These are phyloP conservation scores for Limonius californicus DNA, from an alignment of 1,140 invertebrate genomes.

Conservation along the genomic window DNA sequence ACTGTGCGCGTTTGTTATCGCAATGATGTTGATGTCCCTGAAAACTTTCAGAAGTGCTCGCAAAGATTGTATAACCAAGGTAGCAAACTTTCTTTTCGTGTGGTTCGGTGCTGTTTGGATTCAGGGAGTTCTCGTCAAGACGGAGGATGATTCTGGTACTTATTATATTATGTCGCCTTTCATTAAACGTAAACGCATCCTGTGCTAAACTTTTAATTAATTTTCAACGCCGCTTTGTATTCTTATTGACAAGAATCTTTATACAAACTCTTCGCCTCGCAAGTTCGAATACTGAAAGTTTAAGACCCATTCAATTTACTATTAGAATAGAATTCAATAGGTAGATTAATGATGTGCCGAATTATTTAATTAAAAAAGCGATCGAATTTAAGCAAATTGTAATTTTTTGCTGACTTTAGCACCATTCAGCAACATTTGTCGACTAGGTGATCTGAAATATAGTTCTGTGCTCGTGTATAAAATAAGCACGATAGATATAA, in stretches of 20 bases:
- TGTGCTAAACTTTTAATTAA: neutral
- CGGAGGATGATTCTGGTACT: neutral
- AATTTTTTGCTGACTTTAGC: too few relatives aligned
- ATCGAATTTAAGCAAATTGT: too few relatives aligned
- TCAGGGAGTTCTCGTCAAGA: neutral
- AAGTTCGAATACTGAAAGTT: neutral
- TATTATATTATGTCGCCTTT: neutral
- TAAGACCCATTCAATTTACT: conserved; percentile 4
- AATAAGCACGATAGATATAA: too few relatives aligned
- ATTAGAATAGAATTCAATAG: conserved; percentile 2
- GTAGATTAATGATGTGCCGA: neutral
- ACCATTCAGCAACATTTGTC: too few relatives aligned
- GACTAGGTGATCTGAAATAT: too few relatives aligned
- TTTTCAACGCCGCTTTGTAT: neutral
- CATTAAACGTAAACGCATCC: neutral
- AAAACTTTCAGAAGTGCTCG: conserved; percentile 1
- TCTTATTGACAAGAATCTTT: neutral
- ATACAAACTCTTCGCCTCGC: neutral
- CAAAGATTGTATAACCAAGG: neutral
- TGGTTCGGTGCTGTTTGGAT: neutral
- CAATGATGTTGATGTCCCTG: conserved; percentile 5
- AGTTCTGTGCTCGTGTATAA: too few relatives aligned
- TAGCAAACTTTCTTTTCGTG: neutral
- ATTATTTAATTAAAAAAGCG: conserved; percentile 4
- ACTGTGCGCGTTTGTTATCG: neutral